Base-by-base conservation (phyloP, 2,113 vertebrate species). In the Ranitomeya variabilis region DNA sequence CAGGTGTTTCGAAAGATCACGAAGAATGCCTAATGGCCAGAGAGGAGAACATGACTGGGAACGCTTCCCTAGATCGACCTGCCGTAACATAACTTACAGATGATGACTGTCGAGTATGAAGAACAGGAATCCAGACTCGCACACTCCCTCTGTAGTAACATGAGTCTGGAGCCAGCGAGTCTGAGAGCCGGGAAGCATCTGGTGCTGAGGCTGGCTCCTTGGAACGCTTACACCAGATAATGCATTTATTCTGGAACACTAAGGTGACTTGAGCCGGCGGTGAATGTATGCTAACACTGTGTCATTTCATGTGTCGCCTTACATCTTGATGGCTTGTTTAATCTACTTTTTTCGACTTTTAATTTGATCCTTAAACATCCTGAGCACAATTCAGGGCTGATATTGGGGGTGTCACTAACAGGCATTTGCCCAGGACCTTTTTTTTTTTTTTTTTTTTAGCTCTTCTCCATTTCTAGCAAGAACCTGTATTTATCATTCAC, bases 81-180 rank as follows among this genome's bases (percentile, higher is more conserved):
- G 12, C 4, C 26, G 71, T 10, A 18, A 78, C 54, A 54, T 55
- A 55, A 23, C 51, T 78, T 78, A 78, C 76, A 78, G 76, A 78
- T 54, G 76, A 60, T 80, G 78, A 59, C 23, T 60, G n/a, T 77
- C 0, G 45, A 52, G 45, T 52, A 77, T 19, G 18, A 77, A 21
- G 66, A 54, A 19, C 60, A 84, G 67, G n/a, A 80, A 26, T 74
- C 69, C 67, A 59, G 69, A 76, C 21, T 76, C 3, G 14, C 14
- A 23, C 15, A 13, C 37, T 10, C 37, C 10, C 52, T 86, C 69
- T 21, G 31, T 59, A 60, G 71, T 59, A 86, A 86, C 84, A 62
- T 77, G 84, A 86, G 54, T 77, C 84, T 77, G 84, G 84, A 86
- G 84, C 71, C 84, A 77, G 57, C 26, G 16, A 21, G 84, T 86